Conservation (phyloP, 2,113 vertebrate species). For the Plecturocebus donacophilus region DNA sequence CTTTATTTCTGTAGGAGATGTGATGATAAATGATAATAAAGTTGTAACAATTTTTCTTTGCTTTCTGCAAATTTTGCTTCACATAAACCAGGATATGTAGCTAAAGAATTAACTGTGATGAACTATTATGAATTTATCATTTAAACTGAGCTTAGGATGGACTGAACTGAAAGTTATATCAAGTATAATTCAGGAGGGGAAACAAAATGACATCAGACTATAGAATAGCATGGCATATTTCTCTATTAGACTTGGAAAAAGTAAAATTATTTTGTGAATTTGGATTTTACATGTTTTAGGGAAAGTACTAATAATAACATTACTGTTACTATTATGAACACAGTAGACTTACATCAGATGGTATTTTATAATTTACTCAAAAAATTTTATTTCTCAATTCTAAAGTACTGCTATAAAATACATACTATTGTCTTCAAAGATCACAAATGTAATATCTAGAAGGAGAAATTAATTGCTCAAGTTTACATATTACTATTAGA, state of each 20-base stretch:
- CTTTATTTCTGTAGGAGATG: neutral
- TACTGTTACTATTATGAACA: neutral
- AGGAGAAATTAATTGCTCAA: neutral
- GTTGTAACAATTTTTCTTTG: neutral
- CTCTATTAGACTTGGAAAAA: neutral
- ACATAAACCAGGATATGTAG: neutral
- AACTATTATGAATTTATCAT: neutral
- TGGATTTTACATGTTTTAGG: neutral
- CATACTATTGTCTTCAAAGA: neutral
- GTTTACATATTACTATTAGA: neutral
- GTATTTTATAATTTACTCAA: neutral
- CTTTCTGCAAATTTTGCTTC: neutral
- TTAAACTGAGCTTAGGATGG: neutral
- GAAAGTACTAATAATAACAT: neutral
- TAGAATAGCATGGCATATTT: neutral
- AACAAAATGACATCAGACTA: neutral
- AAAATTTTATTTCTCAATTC: neutral
- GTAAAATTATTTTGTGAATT: neutral
- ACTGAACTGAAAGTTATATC: neutral
- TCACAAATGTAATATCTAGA: neutral
- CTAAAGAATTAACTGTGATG: neutral
- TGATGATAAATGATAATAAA: neutral
- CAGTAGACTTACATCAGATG: neutral
- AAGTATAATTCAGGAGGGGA: neutral
- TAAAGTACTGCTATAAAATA: neutral